phyloP scores from a whole-genome alignment of 1,140 invertebrate species.

The Holotrichia oblita region DNA sequence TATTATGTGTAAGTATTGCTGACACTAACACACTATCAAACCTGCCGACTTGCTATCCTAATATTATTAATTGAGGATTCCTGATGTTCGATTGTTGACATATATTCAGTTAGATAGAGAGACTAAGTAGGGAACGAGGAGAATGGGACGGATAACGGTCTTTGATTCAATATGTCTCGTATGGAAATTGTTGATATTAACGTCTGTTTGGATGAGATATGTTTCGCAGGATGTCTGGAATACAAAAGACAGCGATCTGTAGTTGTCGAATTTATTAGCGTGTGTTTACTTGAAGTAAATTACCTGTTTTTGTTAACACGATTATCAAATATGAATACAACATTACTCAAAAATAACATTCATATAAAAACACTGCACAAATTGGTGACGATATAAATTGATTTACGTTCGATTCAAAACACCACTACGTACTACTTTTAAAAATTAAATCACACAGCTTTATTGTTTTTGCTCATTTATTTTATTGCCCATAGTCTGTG shows the following conservation, averaged over 20 bases:
- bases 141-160: background rate
- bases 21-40: background rate
- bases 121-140: background rate
- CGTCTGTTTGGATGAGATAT: slow-evolving; percentile 1
- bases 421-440: background rate
- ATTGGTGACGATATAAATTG: too few relatives aligned
- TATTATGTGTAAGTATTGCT: background rate
- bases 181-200: slow-evolving; percentile 12
- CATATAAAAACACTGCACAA: too few relatives aligned
- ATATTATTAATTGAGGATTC: slow-evolving; percentile 21
- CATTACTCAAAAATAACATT: too few relatives aligned
- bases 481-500: slow-evolving; percentile 20
- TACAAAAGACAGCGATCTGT: background rate
- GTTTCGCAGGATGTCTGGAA: background rate
- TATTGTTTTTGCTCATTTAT: slow-evolving; percentile 14
- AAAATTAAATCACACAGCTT: background rate
- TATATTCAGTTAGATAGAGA: background rate
- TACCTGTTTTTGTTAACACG: background rate
- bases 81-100: slow-evolving; percentile 12
- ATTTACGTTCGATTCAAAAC: too few relatives aligned
- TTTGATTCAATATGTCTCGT: slow-evolving; percentile 11
- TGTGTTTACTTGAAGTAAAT: background rate
- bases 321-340: background rate
- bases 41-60: slow-evolving; percentile 11
- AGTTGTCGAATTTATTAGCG: background rate